Conservation (phyloP, 2,797 vertebrate genomes). For the Anguilla marmorata region DNA sequence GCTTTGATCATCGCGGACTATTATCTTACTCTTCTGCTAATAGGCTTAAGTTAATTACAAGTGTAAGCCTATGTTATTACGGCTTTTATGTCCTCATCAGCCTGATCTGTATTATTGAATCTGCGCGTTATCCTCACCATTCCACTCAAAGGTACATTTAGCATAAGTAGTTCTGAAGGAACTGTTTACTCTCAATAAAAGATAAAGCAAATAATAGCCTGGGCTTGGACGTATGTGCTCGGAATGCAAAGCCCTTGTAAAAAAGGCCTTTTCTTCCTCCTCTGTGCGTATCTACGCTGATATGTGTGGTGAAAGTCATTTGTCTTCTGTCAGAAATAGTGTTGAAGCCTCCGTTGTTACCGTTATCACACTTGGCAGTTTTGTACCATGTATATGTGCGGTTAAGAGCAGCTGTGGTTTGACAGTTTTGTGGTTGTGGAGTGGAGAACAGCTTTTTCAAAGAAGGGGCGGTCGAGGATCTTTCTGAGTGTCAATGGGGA, state of each 20-base stretch:
- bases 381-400: slow-evolving; percentile 57
- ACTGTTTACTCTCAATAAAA: slow-evolving; percentile 25
- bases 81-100: not conserved
- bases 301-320: slow-evolving; percentile 64
- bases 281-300: slow-evolving; percentile 56
- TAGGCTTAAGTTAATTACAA: slow-evolving; percentile 27
- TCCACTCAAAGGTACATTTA: slow-evolving; percentile 27
- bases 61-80: slow-evolving; percentile 7
- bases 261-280: slow-evolving; percentile 46
- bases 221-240: slow-evolving; percentile 23
- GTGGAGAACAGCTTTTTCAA: slow-evolving; percentile 50
- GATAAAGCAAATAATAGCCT: slow-evolving; percentile 32
- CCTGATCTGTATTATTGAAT: not conserved
- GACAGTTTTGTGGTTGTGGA: slow-evolving; percentile 53
- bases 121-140: not conserved
- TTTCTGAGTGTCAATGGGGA: slow-evolving; percentile 48
- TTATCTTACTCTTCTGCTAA: slow-evolving; percentile 1
- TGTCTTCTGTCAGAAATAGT: slow-evolving; percentile 63
- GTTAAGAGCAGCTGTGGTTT: slow-evolving; percentile 57
- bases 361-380: slow-evolving; percentile 65
- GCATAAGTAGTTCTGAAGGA: slow-evolving; percentile 42
- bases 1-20: not conserved
- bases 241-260: slow-evolving; percentile 54
- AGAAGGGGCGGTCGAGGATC: slow-evolving; percentile 38
- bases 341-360: slow-evolving; percentile 57